These are phyloP conservation scores for Triplophysa tibetana DNA, from an alignment of 2,113 vertebrate genomes.

Conservation along the genomic window DNA sequence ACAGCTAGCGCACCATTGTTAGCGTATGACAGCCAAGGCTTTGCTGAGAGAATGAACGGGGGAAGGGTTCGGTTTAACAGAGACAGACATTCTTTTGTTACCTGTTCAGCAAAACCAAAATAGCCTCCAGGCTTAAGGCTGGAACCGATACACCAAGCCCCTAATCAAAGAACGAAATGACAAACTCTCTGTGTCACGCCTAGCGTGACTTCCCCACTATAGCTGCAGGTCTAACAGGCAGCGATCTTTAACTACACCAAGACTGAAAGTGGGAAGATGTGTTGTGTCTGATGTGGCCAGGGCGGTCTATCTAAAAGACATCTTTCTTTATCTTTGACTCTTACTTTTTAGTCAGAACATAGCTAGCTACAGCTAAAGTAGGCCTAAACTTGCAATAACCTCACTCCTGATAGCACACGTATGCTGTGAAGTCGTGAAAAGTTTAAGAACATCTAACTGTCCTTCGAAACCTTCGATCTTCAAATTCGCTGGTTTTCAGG, in stretches of 20 bases:
- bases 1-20: slow-evolving; percentile 3
- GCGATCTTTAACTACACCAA: slow-evolving; percentile 24
- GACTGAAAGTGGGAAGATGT: neutral
- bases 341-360: no score
- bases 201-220: slow-evolving; percentile 13
- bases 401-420: no score
- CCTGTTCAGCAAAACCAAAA: slow-evolving; percentile 40
- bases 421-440: no score
- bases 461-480: no score
- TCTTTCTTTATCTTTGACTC: no score
- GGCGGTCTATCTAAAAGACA: no score
- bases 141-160: slow-evolving; percentile 30
- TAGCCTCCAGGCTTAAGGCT: slow-evolving; percentile 31
- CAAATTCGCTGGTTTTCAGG: no score
- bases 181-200: slow-evolving; percentile 27
- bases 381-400: no score
- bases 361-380: no score
- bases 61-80: slow-evolving; percentile 26
- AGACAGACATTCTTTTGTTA: slow-evolving; percentile 43
- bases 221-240: slow-evolving; percentile 23
- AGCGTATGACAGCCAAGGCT: slow-evolving; percentile 18
- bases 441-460: no score
- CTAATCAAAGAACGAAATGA: slow-evolving; percentile 39
- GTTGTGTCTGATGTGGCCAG: slow-evolving; percentile 1
- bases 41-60: neutral